A percentile compares a stretch with the other conserved stretches of the same genome.
Evolutionary conservation across 2,888 invertebrate species (phyloP).

Genomic region (Idaea straminata): DNA sequence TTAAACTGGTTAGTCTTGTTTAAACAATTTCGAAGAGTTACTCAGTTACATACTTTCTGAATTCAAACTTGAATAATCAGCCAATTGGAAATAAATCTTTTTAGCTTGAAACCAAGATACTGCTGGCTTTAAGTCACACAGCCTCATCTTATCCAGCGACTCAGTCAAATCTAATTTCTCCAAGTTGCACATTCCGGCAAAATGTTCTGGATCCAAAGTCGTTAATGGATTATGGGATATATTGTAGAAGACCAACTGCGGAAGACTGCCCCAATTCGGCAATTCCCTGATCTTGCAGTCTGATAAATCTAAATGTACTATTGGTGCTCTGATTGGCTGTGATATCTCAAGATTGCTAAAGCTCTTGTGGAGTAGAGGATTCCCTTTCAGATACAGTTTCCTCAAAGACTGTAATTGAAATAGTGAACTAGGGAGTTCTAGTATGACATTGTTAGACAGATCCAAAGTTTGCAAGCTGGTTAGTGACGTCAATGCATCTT

Average conservation of each 20-base stretch:
- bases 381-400: slow-evolving; percentile 81
- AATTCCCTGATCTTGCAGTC: slow-evolving; percentile 79
- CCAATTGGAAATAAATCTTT: slow-evolving; percentile 52
- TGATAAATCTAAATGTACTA: slow-evolving; percentile 81
- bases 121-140: slow-evolving; percentile 55
- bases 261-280: slow-evolving; percentile 81
- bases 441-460: slow-evolving; percentile 77
- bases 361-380: slow-evolving; percentile 65
- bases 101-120: slow-evolving; percentile 65
- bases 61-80: slow-evolving; percentile 61
- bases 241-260: slow-evolving; percentile 81
- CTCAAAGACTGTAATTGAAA: slow-evolving; percentile 81
- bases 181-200: slow-evolving; percentile 83
- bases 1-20: neutral
- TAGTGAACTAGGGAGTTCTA: slow-evolving; percentile 68
- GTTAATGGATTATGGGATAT: slow-evolving; percentile 81
- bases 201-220: slow-evolving; percentile 67
- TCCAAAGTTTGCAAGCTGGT: slow-evolving; percentile 77
- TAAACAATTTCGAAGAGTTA: neutral
- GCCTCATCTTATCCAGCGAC: slow-evolving; percentile 48
- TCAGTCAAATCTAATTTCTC: slow-evolving; percentile 76
- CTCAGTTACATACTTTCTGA: slow-evolving; percentile 48
- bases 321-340: slow-evolving; percentile 80
- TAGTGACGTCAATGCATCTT: slow-evolving; percentile 73
- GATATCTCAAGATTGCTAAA: slow-evolving; percentile 56